Base-by-base conservation (phyloP, 2,113 vertebrate species). In the Brachirus orientalis region DNA sequence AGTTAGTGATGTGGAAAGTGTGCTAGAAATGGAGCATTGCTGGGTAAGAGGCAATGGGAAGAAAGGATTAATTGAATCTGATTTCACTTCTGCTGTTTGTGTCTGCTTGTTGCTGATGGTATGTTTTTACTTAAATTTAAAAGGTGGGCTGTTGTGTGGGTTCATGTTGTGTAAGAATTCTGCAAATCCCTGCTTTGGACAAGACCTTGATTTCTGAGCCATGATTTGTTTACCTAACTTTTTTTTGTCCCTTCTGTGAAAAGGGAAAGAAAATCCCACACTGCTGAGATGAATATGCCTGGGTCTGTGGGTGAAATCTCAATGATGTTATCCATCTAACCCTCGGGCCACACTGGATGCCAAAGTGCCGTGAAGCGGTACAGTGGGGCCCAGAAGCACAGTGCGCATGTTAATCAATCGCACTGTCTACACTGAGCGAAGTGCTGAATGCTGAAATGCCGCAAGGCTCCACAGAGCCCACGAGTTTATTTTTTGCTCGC, bases 1-100 rank as follows among this genome's bases (percentile, higher is more conserved):
- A 86, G 82, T 88, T 84, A 84, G 72, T 73, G 78, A 84, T 78
- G 88, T 86, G 90, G 82, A 89, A 89, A 88, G 82, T 80, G 47
- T 57, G 79, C 81, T 77, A 73, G 72, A 85, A 78, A 75, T 20
- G 63, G 63, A 80, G 72, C 72, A 58, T 58, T 40, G 13, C 68
- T 75, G 79, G 82, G 86, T 73, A 46, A 80, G 82, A 83, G 79
- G 85, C 60, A 56, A 46, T 43, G 75, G 70, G 79, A 83, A 77
- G 72, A 53, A 70, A 71, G 79, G 75, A 86, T 90, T 87, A 85
- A 89, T 90, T 84, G 67, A 88, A 81, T 86, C 53, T 35, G 67
- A 75, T 88, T 85, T 81, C 85, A 84, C 88, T 79, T 83, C 67
- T 77, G 46, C 56, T 69, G 65, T 83, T 76, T 86, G 55, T 70